Conservation (phyloP, 2,888 invertebrate genomes). For the Hydraecia micacea region DNA sequence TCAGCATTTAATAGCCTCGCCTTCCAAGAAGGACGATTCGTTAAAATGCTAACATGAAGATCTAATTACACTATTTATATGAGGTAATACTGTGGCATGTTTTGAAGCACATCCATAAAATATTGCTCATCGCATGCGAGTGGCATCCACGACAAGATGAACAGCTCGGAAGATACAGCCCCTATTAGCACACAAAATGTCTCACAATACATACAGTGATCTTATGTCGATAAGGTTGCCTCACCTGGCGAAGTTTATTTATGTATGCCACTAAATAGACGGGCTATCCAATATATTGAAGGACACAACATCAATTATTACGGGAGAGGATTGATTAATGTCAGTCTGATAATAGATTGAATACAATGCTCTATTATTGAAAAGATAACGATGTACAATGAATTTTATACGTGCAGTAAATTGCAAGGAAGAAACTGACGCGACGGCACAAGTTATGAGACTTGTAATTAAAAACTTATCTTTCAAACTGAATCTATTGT, state of each 20-base stretch:
- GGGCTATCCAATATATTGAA: conserved; percentile 44
- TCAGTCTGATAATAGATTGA: conserved; percentile 45
- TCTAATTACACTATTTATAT: conserved; percentile 51
- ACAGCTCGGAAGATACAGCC: conserved; percentile 5
- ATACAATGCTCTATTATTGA: conserved; percentile 46
- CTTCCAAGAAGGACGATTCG: conserved; percentile 71
- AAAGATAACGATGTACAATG: conserved; percentile 43
- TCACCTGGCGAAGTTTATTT: conserved; percentile 30
- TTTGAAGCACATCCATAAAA: conserved; percentile 32
- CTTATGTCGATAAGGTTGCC: conserved; percentile 24
- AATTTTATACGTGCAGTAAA: conserved; percentile 38
- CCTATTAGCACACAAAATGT: conserved; percentile 28
- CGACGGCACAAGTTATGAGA: not conserved
- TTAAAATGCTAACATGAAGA: conserved; percentile 56
- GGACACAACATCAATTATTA: conserved; percentile 52
- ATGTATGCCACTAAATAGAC: conserved; percentile 22
- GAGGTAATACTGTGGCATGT: conserved; percentile 29
- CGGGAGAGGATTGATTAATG: conserved; percentile 49
- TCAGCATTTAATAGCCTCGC: conserved; percentile 69
- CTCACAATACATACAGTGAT: conserved; percentile 19
- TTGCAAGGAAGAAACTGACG: conserved; percentile 19
- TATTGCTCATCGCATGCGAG: conserved; percentile 25
- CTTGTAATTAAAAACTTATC: not conserved
- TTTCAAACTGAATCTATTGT: not conserved
- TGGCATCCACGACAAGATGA: conserved; percentile 26